Base-by-base conservation (phyloP, 2,888 invertebrate genomes). In the Brachycybe producta region DNA sequence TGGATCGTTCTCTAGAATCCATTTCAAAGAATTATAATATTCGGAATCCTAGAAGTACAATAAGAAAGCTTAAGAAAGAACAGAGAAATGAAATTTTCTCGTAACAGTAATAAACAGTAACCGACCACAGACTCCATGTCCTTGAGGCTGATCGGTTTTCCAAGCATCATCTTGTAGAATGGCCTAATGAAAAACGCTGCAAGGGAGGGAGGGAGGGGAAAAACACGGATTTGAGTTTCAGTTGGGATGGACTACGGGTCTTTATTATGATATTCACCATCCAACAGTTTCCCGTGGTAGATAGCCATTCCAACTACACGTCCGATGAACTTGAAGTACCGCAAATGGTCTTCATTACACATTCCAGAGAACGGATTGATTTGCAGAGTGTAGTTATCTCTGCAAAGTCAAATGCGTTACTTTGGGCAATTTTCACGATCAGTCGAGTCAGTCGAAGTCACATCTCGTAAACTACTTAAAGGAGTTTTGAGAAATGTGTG, bases 151-250 rank as follows among this genome's bases (percentile, higher is more conserved):
- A 97, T 97, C 43, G 80, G 70, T 72, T 95, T 95, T 56, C 82
- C 82, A 60, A 98, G 71, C 95, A 98, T 95, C 97, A 98, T 97
- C 73, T 98, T 98, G 73, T 98, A 98, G 72, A 98, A 97, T 50
- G 98, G 97, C 65, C 97, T 83, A 72, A 98, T 97, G 73, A 98
- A 98, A 72, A 97, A 98, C 43, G 94, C 94, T 88, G 70, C 3
- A 73, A 70, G 60, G 35, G 5, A 46, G 11, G 11, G 26, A 39
- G n/a, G 38, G 43, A 40, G n/a, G n/a, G n/a, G n/a, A n/a, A n/a
- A n/a, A n/a, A n/a, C n/a, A n/a, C n/a, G n/a, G n/a, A n/a, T n/a
- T n/a, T n/a, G n/a, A n/a, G n/a, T n/a, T n/a, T n/a, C n/a, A n/a
- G n/a, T n/a, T n/a, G n/a, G n/a, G n/a, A n/a, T n/a, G n/a, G n/a